These are phyloP conservation scores for Rhyacophila evoluta DNA, from an alignment of 2,888 invertebrate species.

Conservation along the genomic window DNA sequence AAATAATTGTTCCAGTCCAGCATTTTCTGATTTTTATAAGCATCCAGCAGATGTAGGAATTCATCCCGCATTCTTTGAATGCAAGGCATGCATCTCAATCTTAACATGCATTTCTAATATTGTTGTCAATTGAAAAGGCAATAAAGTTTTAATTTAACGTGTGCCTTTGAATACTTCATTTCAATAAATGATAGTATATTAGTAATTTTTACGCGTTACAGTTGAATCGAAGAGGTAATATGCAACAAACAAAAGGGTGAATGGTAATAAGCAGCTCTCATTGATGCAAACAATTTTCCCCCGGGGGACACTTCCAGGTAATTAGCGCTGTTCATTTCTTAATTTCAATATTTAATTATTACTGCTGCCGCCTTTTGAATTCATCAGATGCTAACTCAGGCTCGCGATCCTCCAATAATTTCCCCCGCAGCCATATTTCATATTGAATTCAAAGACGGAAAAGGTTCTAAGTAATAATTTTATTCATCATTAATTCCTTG, in stretches of 20 bases:
- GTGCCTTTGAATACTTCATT: neutral
- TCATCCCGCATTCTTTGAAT: too few species aligned
- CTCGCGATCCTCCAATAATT: neutral
- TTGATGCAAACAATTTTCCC: conserved; percentile 60
- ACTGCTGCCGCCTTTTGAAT: neutral
- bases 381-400: conserved; percentile 27
- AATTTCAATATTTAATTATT: conserved; percentile 74
- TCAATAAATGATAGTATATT: neutral
- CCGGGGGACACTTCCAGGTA: conserved; percentile 71
- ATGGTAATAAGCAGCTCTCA: conserved; percentile 56
- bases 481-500: too few species aligned
- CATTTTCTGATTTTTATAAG: too few species aligned
- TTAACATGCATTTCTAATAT: too few species aligned
- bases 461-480: neutral
- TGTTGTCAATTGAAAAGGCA: too few species aligned
- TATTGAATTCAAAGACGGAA: neutral
- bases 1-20: too few species aligned
- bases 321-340: conserved; percentile 74
- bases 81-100: too few species aligned
- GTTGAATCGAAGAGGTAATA: neutral
- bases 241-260: neutral
- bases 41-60: too few species aligned
- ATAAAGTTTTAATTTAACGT: too few species aligned
- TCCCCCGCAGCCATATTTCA: neutral
- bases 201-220: neutral